Evolutionary conservation across 1,140 invertebrate species (phyloP).

Genomic region (Ceratitis capitata): DNA sequence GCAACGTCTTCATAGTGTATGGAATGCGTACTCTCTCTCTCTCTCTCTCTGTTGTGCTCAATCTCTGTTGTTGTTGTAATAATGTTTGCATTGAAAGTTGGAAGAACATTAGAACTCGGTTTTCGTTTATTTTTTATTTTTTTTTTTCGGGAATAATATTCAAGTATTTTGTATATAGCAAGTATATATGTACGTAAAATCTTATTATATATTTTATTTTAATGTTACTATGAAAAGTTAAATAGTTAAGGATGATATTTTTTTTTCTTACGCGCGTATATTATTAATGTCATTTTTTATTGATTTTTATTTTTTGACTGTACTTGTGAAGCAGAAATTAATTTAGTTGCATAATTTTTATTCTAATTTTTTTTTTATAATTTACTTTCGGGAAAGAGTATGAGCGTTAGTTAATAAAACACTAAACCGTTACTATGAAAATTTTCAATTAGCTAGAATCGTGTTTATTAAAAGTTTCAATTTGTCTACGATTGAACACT

Average conservation of each 20-base stretch:
- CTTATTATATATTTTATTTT: background rate
- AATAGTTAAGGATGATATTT: background rate
- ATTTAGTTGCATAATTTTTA: too few species aligned
- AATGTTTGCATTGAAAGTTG: too few species aligned
- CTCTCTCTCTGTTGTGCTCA: too few species aligned
- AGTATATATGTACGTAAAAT: too few species aligned
- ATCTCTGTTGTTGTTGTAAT: too few species aligned
- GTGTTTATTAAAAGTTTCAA: background rate
- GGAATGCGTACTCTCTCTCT: too few species aligned
- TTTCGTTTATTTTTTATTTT: too few species aligned
- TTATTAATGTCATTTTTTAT: background rate
- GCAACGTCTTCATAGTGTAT: too few species aligned
- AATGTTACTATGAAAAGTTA: background rate
- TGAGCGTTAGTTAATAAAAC: background rate
- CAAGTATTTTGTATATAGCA: too few species aligned
- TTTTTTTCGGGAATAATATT: too few species aligned
- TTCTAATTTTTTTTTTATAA: background rate
- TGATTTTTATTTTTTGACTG: background rate
- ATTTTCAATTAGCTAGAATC: background rate
- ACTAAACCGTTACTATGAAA: background rate
- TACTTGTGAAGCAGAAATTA: background rate
- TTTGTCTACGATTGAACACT: background rate
- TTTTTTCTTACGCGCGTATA: background rate
- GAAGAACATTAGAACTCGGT: too few species aligned
- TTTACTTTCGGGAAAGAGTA: background rate